phyloP scores from a whole-genome alignment of 2,888 invertebrate species.

The Temnothorax rugatulus region DNA sequence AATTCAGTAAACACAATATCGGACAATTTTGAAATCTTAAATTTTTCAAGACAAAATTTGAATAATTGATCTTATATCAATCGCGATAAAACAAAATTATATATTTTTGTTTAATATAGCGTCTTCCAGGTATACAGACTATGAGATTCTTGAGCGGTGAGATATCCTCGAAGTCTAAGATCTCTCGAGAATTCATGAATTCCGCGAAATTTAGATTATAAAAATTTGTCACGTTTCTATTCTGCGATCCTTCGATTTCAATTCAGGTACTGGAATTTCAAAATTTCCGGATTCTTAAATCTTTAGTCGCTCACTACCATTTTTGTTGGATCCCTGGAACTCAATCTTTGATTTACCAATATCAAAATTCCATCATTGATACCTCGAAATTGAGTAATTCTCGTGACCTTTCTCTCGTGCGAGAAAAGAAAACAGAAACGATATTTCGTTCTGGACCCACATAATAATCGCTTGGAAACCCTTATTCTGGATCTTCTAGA shows the following conservation, averaged over 20 bases:
- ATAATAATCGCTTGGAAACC: conserved; percentile 63
- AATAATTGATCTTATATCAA: not conserved
- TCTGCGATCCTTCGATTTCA: too few relatives aligned
- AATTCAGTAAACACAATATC: conserved; percentile 3
- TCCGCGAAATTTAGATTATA: not conserved
- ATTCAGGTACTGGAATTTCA: conserved; percentile 5
- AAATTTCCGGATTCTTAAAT: conserved; percentile 25
- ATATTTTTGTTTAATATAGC: not conserved
- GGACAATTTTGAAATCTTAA: not conserved
- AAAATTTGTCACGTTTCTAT: not conserved
- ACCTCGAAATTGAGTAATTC: not conserved
- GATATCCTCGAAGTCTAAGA: not conserved
- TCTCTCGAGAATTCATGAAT: not conserved
- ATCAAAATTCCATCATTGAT: not conserved
- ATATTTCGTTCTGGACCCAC: conserved; percentile 2
- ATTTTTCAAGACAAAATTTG: conserved; percentile 1
- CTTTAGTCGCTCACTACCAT: not conserved
- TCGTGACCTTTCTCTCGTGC: not conserved
- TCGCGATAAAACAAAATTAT: not conserved
- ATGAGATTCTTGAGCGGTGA: conserved; percentile 3
- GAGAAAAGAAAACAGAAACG: not conserved
- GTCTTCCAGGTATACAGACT: not conserved
- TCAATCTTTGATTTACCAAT: not conserved
- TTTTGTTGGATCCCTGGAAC: not conserved
- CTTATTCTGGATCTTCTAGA: conserved; percentile 47